Percentiles rank a stretch among this genome's conserved stretches.
phyloP scores from a whole-genome alignment of 2,113 vertebrate species.

The Syrrhaptes paradoxus region DNA sequence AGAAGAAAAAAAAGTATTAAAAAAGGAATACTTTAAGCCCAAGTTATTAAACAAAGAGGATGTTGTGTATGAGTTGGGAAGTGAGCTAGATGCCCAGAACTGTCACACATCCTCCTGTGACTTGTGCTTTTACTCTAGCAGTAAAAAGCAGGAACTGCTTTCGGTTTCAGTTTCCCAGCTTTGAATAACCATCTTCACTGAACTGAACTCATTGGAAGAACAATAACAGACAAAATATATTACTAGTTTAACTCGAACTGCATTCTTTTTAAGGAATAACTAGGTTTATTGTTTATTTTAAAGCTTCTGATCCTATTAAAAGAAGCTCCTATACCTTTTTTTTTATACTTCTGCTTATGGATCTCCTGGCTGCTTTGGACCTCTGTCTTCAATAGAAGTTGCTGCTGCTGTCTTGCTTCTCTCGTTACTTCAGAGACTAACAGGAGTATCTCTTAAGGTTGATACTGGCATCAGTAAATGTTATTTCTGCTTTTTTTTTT shows the following conservation, averaged over 20 bases:
- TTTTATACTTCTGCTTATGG: not conserved
- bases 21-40: not conserved
- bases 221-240: not conserved
- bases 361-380: not conserved
- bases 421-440: not conserved
- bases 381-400: not conserved
- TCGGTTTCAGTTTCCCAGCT: not conserved
- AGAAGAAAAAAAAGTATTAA: not conserved
- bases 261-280: not conserved
- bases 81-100: not conserved
- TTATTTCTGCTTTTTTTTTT: not conserved
- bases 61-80: not conserved
- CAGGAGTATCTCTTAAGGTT: not conserved
- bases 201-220: not conserved
- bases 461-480: not conserved
- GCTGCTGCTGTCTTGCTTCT: not conserved
- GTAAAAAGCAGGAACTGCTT: not conserved
- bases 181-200: not conserved
- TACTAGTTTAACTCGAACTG: not conserved
- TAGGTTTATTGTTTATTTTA: not conserved
- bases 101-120: fast-evolving
- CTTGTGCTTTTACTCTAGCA: not conserved
- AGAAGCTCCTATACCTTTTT: not conserved
- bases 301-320: not conserved
- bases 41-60: not conserved